Evolutionary conservation across 2,797 vertebrate species (phyloP).

Genomic region (Parauchenoglanis punctatus): DNA sequence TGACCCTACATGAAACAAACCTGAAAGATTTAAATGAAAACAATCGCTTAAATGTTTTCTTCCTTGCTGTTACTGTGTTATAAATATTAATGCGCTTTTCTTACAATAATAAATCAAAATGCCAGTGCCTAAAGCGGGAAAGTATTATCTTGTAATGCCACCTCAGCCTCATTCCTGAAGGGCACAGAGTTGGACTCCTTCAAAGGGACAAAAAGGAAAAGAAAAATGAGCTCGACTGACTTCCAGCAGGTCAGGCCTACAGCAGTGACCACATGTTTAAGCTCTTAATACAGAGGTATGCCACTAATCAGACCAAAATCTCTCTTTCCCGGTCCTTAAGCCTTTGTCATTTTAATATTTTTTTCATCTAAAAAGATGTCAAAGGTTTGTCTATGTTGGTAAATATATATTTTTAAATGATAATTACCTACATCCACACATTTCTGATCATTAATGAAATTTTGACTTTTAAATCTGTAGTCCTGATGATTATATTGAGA

Average conservation of each 20-base stretch:
- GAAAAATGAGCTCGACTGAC: conserved; percentile 35
- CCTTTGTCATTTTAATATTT: conserved; percentile 20
- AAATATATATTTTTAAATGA: conserved; percentile 12
- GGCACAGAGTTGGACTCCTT: conserved; percentile 43
- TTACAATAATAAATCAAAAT: conserved; percentile 68
- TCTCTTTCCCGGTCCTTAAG: background rate
- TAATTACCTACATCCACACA: background rate
- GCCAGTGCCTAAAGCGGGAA: conserved; percentile 58
- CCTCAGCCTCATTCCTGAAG: conserved; percentile 62
- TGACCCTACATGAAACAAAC: conserved; percentile 66
- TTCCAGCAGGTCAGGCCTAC: background rate
- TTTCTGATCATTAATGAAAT: conserved; percentile 16
- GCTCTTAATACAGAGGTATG: conserved; percentile 8
- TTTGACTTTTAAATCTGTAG: background rate
- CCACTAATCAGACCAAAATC: conserved; percentile 32
- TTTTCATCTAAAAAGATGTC: conserved; percentile 22
- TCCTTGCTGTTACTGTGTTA: conserved; percentile 58
- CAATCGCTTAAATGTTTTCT: conserved; percentile 61
- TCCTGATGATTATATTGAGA: background rate
- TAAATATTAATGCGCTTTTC: conserved; percentile 71
- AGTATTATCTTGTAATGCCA: conserved; percentile 61
- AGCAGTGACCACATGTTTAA: conserved; percentile 18
- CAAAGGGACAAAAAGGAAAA: conserved; percentile 52
- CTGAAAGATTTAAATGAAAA: conserved; percentile 71
- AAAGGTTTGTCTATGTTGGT: background rate